A percentile compares a stretch with the other conserved stretches of the same genome.
Evolutionary conservation across 1,140 invertebrate species (phyloP).

Genomic region (Hycleus cichorii): DNA sequence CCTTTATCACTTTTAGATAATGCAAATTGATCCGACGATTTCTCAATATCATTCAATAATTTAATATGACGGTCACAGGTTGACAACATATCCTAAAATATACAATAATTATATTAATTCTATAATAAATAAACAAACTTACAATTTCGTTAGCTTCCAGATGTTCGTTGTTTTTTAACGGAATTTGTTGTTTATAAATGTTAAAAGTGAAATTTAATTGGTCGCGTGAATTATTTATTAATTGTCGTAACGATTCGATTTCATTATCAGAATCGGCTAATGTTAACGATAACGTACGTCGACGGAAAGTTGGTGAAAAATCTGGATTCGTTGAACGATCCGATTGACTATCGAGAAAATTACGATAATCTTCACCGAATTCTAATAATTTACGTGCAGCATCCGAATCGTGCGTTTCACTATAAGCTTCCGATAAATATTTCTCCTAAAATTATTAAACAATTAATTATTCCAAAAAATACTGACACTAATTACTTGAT

Average conservation of each 20-base stretch:
- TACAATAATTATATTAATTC: constrained; percentile 1
- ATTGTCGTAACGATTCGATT: constrained; percentile 32
- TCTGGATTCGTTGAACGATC: constrained; percentile 64
- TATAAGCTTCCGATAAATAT: constrained; percentile 85
- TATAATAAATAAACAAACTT: constrained; percentile 15
- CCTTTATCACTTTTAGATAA: constrained; percentile 27
- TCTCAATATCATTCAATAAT: constrained; percentile 45
- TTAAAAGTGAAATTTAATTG: constrained; percentile 32
- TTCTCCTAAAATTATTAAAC: constrained; percentile 61
- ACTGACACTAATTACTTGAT: constrained; percentile 50
- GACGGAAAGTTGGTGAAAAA: constrained; percentile 45
- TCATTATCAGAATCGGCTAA: constrained; percentile 33
- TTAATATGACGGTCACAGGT: constrained; percentile 49
- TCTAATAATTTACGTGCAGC: constrained; percentile 70
- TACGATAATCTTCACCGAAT: constrained; percentile 86
- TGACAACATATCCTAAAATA: constrained; percentile 61
- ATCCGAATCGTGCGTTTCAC: constrained; percentile 81
- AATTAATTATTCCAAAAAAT: constrained; percentile 6
- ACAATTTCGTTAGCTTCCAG: constrained; percentile 36
- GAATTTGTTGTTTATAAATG: constrained; percentile 33
- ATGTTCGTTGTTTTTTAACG: constrained; percentile 28
- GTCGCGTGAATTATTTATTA: constrained; percentile 32
- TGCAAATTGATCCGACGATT: constrained; percentile 28
- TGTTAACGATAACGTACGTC: constrained; percentile 26
- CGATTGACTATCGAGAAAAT: constrained; percentile 79